Conservation (phyloP, 2,888 invertebrate species). For the Timandra comae region DNA sequence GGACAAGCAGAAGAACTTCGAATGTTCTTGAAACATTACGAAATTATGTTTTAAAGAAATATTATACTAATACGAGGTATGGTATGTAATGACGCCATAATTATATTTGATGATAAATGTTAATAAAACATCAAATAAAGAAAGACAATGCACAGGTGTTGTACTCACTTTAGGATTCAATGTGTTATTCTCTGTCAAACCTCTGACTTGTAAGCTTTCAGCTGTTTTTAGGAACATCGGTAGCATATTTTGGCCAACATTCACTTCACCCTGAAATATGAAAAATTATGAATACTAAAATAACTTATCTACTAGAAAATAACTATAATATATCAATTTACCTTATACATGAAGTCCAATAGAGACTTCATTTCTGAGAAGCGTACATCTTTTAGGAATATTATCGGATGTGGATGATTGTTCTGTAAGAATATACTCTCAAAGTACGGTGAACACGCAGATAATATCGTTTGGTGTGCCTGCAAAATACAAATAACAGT, state of each 20-base stretch:
- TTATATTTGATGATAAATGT: too few species aligned
- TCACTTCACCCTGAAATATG: slow-evolving; percentile 83
- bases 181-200: slow-evolving; percentile 90
- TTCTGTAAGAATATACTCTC: slow-evolving; percentile 94
- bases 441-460: slow-evolving; percentile 96
- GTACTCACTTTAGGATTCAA: slow-evolving; percentile 71
- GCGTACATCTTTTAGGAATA: slow-evolving; percentile 94
- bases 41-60: too few species aligned
- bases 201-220: slow-evolving; percentile 92
- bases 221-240: slow-evolving; percentile 94
- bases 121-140: too few species aligned
- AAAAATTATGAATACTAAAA: too few species aligned
- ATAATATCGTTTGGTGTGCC: slow-evolving; percentile 95
- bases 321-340: too few species aligned
- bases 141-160: neutral
- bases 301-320: too few species aligned
- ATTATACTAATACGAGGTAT: too few species aligned
- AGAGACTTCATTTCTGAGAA: slow-evolving; percentile 92
- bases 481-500: slow-evolving; percentile 57
- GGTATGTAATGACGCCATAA: too few species aligned
- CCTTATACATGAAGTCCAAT: slow-evolving; percentile 95
- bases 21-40: too few species aligned
- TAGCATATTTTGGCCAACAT: slow-evolving; percentile 93
- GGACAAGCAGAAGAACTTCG: too few species aligned
- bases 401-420: slow-evolving; percentile 92